Percentiles rank a stretch among this genome's conserved stretches.
These are phyloP conservation scores for Varanus salvator DNA, from an alignment of 2,113 vertebrate species.

Conservation along the genomic window DNA sequence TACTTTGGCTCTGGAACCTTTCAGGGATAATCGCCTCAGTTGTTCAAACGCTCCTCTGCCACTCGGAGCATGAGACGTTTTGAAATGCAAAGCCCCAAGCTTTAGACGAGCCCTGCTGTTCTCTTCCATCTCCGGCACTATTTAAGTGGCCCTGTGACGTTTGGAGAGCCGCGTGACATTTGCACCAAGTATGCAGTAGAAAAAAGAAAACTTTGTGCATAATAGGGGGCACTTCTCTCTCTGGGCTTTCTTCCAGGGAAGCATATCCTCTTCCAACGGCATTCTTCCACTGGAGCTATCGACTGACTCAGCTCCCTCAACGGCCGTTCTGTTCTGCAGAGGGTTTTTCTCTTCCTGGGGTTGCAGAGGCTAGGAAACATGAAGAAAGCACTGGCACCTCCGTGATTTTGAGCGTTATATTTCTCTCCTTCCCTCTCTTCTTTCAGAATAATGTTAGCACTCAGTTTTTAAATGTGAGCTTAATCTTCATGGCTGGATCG, in stretches of 20 bases:
- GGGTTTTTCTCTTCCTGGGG: no score
- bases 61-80: no score
- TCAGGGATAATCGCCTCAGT: background rate
- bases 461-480: background rate
- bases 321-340: background rate
- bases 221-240: background rate
- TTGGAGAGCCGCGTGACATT: background rate
- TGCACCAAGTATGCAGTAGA: background rate
- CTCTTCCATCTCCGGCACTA: background rate
- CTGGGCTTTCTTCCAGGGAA: background rate
- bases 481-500: background rate
- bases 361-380: background rate
- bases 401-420: background rate
- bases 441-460: background rate
- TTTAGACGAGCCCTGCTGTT: background rate
- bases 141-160: background rate
- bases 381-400: background rate
- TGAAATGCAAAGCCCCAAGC: background rate
- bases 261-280: background rate
- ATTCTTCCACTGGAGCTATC: background rate
- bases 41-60: background rate
- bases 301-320: background rate
- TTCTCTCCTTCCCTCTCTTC: background rate
- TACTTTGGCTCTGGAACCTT: background rate
- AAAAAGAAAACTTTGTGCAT: background rate